Base-by-base conservation (phyloP, 2,797 vertebrate genomes). In the Euthynnus affinis region DNA sequence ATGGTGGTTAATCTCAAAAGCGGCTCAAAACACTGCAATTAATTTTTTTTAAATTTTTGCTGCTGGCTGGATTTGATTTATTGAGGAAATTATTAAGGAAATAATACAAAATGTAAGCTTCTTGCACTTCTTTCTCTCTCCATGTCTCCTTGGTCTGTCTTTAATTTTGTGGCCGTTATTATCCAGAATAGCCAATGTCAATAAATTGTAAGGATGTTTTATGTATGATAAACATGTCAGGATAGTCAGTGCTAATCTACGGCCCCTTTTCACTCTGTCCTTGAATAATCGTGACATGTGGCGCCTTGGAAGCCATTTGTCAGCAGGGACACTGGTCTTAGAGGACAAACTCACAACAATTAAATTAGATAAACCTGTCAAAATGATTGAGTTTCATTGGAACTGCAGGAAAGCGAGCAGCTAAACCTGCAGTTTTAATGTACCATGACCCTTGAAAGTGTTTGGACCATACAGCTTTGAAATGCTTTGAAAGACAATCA, bases 281-380 rank as follows among this genome's bases (percentile, higher is more conserved):
- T 44, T 70, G 42, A 74, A 64, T 68, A 57, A 78, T 75, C 71
- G 37, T 62, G 60, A 87, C 57, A 76, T 34, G 34, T 32, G 2
- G 6, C 29, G 29, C 51, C 64, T 69, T 22, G 13, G 10, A 60
- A 63, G 58, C 65, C 34, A 60, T 71, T 72, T 57, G 80, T 83
- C 81, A 87, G 37, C 75, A 23, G 84, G 49, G 25, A 71, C 7
- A 14, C 23, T 68, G 68, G 56, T 81, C 69, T 72, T 73, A 65
- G 64, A 85, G 60, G 80, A 84, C 73, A 77, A 82, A 81, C 69
- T 57, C 58, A 46, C 64, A 8, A 20, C 71, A 77, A 65, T 73
- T 81, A 52, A 84, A 61, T 77, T 12, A 76, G 18, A 82, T 84
- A 83, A 85, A 78, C 34, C 56, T 78, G 70, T 81, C 87, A 80